These are phyloP conservation scores for Drosophila borborema DNA, from an alignment of 2,888 invertebrate species.

Conservation along the genomic window DNA sequence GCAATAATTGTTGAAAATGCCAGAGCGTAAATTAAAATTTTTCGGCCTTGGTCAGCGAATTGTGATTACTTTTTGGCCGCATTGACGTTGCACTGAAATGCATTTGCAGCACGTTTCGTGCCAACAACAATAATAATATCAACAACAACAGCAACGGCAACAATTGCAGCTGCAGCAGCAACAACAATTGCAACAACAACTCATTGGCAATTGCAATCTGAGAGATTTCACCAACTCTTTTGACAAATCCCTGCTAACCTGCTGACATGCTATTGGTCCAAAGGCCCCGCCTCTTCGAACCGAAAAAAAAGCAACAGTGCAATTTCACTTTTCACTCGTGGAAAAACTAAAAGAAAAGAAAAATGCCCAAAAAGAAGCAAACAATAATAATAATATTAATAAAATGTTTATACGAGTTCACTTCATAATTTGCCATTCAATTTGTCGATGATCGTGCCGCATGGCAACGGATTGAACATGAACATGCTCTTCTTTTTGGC, in stretches of 20 bases:
- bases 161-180: slow-evolving; percentile 1
- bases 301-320: slow-evolving; percentile 32
- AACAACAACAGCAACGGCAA: slow-evolving; percentile 10
- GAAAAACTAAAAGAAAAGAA: slow-evolving; percentile 55
- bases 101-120: slow-evolving; percentile 51
- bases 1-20: slow-evolving; percentile 45
- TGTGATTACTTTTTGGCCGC: slow-evolving; percentile 47
- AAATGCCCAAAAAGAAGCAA: slow-evolving; percentile 29
- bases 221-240: slow-evolving; percentile 65
- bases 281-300: slow-evolving; percentile 34
- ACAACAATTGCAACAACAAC: slow-evolving; percentile 7
- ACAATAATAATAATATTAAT: slow-evolving; percentile 44
- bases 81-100: slow-evolving; percentile 27
- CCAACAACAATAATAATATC: slow-evolving; percentile 2
- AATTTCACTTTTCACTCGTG: slow-evolving; percentile 72
- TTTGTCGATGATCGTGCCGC: slow-evolving; percentile 44
- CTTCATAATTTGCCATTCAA: slow-evolving; percentile 73
- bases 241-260: slow-evolving; percentile 78
- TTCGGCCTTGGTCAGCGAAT: slow-evolving; percentile 48
- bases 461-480: slow-evolving; percentile 64
- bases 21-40: slow-evolving; percentile 48
- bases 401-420: slow-evolving; percentile 54
- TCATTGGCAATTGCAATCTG: slow-evolving; percentile 22
- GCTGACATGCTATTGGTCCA: slow-evolving; percentile 69
- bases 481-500: slow-evolving; percentile 7